Evolutionary conservation across 1,140 invertebrate species (phyloP).

Genomic region (Zaprionus taronus): DNA sequence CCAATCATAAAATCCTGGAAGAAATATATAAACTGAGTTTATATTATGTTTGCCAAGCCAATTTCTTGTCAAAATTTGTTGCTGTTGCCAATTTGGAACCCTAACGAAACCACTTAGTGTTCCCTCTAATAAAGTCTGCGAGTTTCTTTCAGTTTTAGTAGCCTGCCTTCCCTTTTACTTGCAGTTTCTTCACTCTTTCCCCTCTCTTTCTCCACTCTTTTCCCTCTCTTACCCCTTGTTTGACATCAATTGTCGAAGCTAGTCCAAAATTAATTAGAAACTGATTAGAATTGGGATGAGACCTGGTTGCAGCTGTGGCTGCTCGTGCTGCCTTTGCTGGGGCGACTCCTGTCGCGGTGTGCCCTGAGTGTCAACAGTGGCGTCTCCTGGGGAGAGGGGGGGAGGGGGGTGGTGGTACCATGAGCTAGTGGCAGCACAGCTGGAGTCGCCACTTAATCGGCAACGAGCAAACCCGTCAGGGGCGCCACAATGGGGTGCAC

Average conservation of each 20-base stretch:
- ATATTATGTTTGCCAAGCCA: neutral
- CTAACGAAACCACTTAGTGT: neutral
- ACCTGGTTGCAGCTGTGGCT: constrained; percentile 6
- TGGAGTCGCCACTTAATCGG: constrained; percentile 64
- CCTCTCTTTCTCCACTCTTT: too few relatives aligned
- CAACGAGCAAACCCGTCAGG: constrained; percentile 42
- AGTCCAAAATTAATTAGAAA: constrained; percentile 63
- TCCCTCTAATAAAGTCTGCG: neutral
- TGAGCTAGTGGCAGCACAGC: neutral
- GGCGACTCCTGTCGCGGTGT: constrained; percentile 15
- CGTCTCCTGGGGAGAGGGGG: constrained; percentile 8
- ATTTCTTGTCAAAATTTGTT: neutral
- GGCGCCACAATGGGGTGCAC: constrained; percentile 65
- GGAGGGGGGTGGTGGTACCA: neutral
- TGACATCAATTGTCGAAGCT: constrained; percentile 17
- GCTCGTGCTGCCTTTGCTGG: neutral
- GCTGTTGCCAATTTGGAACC: neutral
- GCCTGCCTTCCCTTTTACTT: too few relatives aligned
- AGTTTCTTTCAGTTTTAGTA: neutral
- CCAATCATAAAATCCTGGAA: too few relatives aligned
- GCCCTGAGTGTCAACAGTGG: constrained; percentile 48
- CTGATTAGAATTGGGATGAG: constrained; percentile 57
- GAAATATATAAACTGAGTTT: neutral
- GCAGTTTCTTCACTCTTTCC: too few relatives aligned
- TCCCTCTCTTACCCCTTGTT: neutral